Percentiles rank a stretch among this genome's conserved stretches.
Conservation (phyloP, 2,888 invertebrate genomes). For the Drosophila niveifrons region DNA sequence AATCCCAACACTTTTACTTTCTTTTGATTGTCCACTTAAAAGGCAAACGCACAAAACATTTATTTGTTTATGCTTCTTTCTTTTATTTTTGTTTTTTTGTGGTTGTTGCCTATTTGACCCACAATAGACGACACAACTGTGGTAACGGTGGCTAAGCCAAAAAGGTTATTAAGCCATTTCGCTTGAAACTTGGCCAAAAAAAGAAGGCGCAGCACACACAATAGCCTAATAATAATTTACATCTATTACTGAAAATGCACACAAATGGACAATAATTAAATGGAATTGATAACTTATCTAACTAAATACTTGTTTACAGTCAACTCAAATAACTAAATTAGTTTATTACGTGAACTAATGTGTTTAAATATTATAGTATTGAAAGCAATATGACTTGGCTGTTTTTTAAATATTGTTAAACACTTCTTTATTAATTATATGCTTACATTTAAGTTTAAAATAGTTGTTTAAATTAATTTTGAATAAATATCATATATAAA, state of each 20-base stretch:
- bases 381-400: background rate
- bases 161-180: constrained; percentile 64
- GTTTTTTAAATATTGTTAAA: too few species aligned
- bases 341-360: background rate
- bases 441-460: too few species aligned
- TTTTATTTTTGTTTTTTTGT: constrained; percentile 22
- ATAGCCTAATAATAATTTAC: background rate
- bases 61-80: constrained; percentile 39
- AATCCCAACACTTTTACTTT: constrained; percentile 74
- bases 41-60: constrained; percentile 51
- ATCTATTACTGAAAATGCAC: background rate
- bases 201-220: constrained; percentile 17
- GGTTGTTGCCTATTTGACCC: constrained; percentile 38
- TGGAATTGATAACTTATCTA: background rate
- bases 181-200: constrained; percentile 41
- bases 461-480: too few species aligned
- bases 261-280: background rate
- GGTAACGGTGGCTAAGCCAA: constrained; percentile 48
- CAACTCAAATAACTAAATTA: background rate
- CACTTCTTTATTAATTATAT: too few species aligned
- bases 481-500: background rate
- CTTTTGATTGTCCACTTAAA: constrained; percentile 63
- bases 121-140: constrained; percentile 32
- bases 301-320: background rate
- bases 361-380: background rate